These are phyloP conservation scores for Rhabdomys pumilio DNA, from an alignment of 2,797 vertebrate species.

Conservation along the genomic window DNA sequence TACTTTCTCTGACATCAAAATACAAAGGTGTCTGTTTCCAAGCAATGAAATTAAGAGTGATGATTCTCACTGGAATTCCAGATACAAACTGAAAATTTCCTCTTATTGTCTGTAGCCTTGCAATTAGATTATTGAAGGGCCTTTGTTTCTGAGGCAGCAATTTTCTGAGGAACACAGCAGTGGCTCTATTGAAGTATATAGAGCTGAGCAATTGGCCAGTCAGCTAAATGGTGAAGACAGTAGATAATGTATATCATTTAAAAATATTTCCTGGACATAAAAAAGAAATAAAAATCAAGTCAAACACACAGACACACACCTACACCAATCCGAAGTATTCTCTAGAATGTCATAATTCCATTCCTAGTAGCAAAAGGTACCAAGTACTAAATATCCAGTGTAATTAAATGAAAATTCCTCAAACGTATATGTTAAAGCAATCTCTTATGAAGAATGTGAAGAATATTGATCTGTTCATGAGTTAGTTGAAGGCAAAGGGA, in stretches of 20 bases:
- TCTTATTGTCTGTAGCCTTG: background rate
- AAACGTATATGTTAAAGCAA: background rate
- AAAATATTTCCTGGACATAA: background rate
- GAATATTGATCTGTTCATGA: background rate
- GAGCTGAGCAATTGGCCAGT: background rate
- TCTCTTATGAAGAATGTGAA: background rate
- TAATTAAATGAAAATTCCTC: background rate
- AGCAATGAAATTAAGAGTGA: background rate
- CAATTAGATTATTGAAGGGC: background rate
- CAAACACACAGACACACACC: background rate
- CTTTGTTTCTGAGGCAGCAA: background rate
- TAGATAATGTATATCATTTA: background rate
- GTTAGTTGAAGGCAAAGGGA: background rate
- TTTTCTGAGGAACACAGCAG: background rate
- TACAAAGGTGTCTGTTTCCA: background rate
- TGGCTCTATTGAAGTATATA: background rate
- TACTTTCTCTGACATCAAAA: background rate
- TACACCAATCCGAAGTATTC: background rate
- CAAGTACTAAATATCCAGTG: background rate
- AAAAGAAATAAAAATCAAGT: background rate
- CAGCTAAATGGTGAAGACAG: background rate
- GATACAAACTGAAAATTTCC: background rate
- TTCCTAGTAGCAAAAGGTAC: background rate
- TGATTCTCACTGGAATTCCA: too few species aligned
- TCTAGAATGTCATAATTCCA: background rate